Evolutionary conservation across 2,797 vertebrate species (phyloP).

Genomic region (Erithacus rubecula): DNA sequence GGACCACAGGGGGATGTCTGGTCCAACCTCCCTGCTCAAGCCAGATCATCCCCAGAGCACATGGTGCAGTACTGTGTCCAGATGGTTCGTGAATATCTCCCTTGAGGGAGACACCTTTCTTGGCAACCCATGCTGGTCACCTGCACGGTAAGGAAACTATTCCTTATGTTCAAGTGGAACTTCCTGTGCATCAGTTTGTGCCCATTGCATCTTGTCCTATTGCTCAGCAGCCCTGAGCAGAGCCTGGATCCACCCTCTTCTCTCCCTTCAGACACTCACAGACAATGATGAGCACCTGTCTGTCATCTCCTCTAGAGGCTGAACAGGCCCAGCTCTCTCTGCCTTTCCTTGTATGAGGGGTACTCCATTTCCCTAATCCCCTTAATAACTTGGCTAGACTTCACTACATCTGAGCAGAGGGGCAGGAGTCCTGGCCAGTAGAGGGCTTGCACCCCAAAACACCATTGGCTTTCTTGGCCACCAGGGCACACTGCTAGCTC

Average conservation of each 20-base stretch:
- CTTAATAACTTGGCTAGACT: neutral
- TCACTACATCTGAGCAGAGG: neutral
- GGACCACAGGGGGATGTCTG: neutral
- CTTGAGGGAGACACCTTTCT: no score
- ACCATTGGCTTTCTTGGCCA: neutral
- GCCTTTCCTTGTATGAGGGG: neutral
- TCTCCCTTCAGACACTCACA: no score
- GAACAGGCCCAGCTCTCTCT: neutral
- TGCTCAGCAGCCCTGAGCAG: neutral
- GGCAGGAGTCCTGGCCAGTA: neutral
- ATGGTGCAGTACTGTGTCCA: no score
- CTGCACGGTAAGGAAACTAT: neutral
- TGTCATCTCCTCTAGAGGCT: neutral
- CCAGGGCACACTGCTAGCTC: neutral
- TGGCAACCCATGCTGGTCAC: no score
- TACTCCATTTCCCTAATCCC: neutral
- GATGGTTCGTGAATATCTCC: no score
- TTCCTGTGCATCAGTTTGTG: neutral
- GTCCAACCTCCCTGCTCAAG: neutral
- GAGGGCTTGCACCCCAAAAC: fast-evolving
- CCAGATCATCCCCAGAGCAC: neutral
- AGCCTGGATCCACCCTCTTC: neutral
- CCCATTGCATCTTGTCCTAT: neutral
- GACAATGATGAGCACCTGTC: neutral
- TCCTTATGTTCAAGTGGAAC: neutral